phyloP scores from a whole-genome alignment of 1,140 invertebrate genomes.

The Eubasilissa regina region DNA sequence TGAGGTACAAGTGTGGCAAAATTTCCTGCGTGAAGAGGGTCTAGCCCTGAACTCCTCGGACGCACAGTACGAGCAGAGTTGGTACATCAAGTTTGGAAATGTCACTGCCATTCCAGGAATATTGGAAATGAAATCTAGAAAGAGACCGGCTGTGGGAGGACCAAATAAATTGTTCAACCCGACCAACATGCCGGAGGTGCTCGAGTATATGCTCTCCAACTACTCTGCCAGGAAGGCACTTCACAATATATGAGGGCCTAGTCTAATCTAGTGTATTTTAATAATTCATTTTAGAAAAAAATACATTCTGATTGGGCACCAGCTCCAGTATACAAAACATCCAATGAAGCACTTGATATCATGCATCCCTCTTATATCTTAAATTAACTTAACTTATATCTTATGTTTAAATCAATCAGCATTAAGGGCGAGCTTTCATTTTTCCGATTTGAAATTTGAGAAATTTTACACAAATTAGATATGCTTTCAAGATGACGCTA shows the following conservation, averaged over 20 bases:
- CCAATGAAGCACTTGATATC: too few species aligned
- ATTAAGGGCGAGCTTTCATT: too few species aligned
- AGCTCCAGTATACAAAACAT: too few species aligned
- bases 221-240: constrained; percentile 30
- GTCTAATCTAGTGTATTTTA: too few species aligned
- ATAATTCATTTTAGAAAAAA: too few species aligned
- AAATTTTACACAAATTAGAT: too few species aligned
- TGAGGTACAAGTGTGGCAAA: constrained; percentile 53
- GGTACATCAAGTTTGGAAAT: constrained; percentile 55
- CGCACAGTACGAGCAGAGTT: constrained; percentile 58
- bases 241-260: not conserved
- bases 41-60: constrained; percentile 49
- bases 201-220: constrained; percentile 52
- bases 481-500: too few species aligned
- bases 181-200: constrained; percentile 55
- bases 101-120: constrained; percentile 45
- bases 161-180: constrained; percentile 53
- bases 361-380: too few species aligned
- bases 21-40: constrained; percentile 50
- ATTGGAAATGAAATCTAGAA: not conserved
- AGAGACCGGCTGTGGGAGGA: constrained; percentile 11
- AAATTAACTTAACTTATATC: too few species aligned
- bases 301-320: too few species aligned
- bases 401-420: too few species aligned
- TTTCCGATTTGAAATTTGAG: too few species aligned